Percentiles rank a stretch among this genome's conserved stretches.
Conservation (phyloP, 2,113 vertebrate genomes). For the Dipodomys ordii region DNA sequence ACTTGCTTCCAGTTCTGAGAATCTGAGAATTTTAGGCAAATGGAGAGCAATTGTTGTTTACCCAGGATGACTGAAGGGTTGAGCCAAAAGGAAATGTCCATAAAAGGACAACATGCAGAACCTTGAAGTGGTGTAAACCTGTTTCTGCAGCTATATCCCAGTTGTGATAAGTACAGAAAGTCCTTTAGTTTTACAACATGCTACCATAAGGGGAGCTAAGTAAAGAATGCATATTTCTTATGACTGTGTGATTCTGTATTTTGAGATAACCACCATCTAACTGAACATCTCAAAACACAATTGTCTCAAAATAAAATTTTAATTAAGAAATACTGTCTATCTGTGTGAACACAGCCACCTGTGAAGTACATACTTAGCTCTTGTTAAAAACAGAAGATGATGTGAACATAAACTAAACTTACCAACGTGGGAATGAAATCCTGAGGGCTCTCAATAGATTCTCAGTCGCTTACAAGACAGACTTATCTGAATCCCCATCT, state of each 20-base stretch:
- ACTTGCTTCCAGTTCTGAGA: too few relatives aligned
- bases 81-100: neutral
- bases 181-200: neutral
- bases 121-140: neutral
- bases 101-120: neutral
- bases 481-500: neutral
- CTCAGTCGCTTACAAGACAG: neutral
- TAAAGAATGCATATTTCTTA: neutral
- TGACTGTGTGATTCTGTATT: neutral
- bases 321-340: neutral
- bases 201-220: neutral
- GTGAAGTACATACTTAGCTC: neutral
- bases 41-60: neutral
- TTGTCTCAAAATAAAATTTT: constrained; percentile 42
- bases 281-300: constrained; percentile 27
- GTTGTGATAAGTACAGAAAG: neutral
- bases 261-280: neutral
- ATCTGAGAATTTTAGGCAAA: neutral
- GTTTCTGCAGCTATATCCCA: neutral
- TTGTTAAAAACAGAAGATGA: constrained; percentile 35
- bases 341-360: constrained; percentile 40
- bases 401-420: neutral
- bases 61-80: neutral
- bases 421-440: neutral
- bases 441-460: neutral